Evolutionary conservation across 2,113 vertebrate genomes (phyloP), one percentile per base, ranked within the genome.

Genomic region (western clawed frog (Xenopus tropicalis)): DNA sequence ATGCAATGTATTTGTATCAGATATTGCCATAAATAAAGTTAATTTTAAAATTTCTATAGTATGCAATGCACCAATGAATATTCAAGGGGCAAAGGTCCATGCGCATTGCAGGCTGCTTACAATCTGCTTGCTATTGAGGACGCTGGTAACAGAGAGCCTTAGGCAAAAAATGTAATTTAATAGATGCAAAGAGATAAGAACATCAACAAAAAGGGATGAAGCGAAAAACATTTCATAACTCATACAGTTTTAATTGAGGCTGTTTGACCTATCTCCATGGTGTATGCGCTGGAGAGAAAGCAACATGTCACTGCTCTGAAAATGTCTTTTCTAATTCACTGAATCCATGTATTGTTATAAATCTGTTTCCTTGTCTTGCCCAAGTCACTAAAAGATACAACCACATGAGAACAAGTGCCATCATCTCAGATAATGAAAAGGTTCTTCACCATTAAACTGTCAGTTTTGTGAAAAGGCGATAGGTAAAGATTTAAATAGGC

Each of bases 341-440:
- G 73, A 76, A 56, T 76, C 48, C 66, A 52, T 63, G 48, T 76
- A 76, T 76, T 76, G 73, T 76, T 76, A 76, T 76, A 76, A 76
- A 76, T 76, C 73, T 76, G 73, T 63, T 69, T 69, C 59, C 73
- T 69, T 69, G 73, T 76, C 73, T 76, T 76, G 73, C 73, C 66
- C 66, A 63, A 76, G 73, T 76, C 73, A 76, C 73, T 76, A 63
- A 76, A 76, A 69, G 73, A 76, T 76, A 76, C 66, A 76, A 63
- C 73, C 73, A 76, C 73, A 69, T 52, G 73, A 76, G 73, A 76
- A 75, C 66, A 69, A 69, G 73, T 76, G 58, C 59, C 66, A 76
- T 76, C 73, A 76, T 76, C 73, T 76, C 46, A 69, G 73, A 76
- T 76, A 76, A 76, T 69, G 73, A 76, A 76, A 69, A 76, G 73